Base-by-base conservation (phyloP, 2,797 vertebrate species). In the Centropyge bicolor region DNA sequence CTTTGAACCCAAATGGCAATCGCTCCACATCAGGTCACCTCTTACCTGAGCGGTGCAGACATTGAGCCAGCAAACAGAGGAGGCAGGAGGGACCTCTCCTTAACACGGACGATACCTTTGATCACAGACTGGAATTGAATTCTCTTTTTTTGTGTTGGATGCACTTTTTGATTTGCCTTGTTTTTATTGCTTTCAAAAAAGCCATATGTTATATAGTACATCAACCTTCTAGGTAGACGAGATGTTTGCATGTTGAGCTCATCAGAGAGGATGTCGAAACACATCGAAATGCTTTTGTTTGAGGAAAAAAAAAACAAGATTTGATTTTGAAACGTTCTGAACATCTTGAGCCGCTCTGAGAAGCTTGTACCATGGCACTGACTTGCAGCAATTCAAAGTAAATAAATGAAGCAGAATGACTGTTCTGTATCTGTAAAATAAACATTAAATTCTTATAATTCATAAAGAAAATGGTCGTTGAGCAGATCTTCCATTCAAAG, bases 111-210 rank as follows among this genome's bases (percentile, higher is more conserved):
- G 80, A 80, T 59, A 82, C 59, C 69, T 81, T 86, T 90, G 84
- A 90, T 86, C 91, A 92, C 90, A 76, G 94, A 95, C 94, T 95
- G 95, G 94, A 95, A 94, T 71, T 89, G 70, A 86, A 74, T 88
- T 74, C 10, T 83, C 80, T 31, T 59, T 71, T 81, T 93, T 89
- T 93, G 94, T 95, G 92, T 96, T 95, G 90, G 92, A 96, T 96
- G 96, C 96, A 96, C 96, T 97, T 97, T 96, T 96, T 94, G 89
- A 90, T 90, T 93, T 93, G 86, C 82, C 80, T 93, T 91, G 89
- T 93, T 94, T 93, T 93, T 93, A 92, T 93, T 92, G 95, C 94
- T 96, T 96, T 95, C 78, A 95, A 95, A 94, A 95, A 96, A 96
- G 95, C 95, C 95, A 96, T 96, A 96, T 89, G 83, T 95, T 94